Evolutionary conservation across 2,888 invertebrate genomes (phyloP).

Genomic region (Anarsia innoxiella): DNA sequence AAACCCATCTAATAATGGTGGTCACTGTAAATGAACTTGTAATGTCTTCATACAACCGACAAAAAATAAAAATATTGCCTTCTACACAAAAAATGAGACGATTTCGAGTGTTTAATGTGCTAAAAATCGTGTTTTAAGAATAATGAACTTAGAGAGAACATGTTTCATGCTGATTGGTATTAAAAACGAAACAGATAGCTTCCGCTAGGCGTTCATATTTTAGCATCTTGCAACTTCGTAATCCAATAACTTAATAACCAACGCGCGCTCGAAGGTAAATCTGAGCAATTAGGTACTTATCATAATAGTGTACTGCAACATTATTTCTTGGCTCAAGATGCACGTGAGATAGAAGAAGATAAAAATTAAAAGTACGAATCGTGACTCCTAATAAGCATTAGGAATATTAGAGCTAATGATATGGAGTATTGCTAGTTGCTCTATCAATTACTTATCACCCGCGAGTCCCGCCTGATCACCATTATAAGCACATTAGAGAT

Average conservation of each 20-base stretch:
- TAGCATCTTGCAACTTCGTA: too few species aligned
- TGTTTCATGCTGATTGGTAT: constrained; percentile 16
- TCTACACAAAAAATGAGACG: constrained; percentile 19
- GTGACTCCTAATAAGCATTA: background rate
- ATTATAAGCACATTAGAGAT: constrained; percentile 70
- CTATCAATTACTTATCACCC: constrained; percentile 69
- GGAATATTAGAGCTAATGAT: constrained; percentile 45
- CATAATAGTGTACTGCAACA: too few species aligned
- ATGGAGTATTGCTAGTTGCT: constrained; percentile 49
- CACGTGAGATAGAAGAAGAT: too few species aligned
- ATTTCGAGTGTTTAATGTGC: constrained; percentile 20
- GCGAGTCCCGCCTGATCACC: constrained; percentile 50
- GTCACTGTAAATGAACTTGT: constrained; percentile 24
- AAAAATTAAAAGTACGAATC: too few species aligned
- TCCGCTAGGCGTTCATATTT: too few species aligned
- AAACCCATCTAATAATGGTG: too few species aligned
- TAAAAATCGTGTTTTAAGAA: constrained; percentile 19
- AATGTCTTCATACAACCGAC: constrained; percentile 28
- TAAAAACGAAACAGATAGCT: constrained; percentile 24
- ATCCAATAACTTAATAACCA: too few species aligned
- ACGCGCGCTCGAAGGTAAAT: too few species aligned
- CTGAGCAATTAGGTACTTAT: too few species aligned
- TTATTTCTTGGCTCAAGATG: too few species aligned
- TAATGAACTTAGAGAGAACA: constrained; percentile 23
- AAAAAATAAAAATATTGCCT: constrained; percentile 22